Conservation (phyloP, 2,888 invertebrate species). For the Eupithecia tripunctaria region DNA sequence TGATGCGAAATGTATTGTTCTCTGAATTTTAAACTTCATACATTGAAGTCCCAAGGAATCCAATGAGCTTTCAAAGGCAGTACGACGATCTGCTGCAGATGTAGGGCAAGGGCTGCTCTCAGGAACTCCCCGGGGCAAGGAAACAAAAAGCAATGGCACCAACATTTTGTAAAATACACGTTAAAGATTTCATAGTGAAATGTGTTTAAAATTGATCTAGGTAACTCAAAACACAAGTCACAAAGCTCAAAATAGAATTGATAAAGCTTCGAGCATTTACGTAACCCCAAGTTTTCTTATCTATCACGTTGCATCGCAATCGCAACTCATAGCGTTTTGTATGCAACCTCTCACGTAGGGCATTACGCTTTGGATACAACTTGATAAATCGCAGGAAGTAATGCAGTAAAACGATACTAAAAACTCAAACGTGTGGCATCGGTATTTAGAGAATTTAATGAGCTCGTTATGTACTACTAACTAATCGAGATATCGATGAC, state of each 20-base stretch:
- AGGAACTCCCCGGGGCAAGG: too few species aligned
- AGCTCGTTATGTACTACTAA: background rate
- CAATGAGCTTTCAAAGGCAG: too few species aligned
- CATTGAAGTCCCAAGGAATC: too few species aligned
- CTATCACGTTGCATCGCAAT: constrained; percentile 12
- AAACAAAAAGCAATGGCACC: too few species aligned
- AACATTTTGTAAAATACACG: too few species aligned
- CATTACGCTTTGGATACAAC: constrained; percentile 31
- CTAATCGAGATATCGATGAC: background rate
- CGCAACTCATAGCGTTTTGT: constrained; percentile 2
- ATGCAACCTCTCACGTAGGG: background rate
- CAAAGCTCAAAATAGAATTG: background rate
- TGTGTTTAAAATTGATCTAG: too few species aligned
- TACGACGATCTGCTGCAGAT: too few species aligned
- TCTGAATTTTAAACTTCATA: too few species aligned
- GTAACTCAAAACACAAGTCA: background rate
- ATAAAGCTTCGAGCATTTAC: background rate
- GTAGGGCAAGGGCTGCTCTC: too few species aligned
- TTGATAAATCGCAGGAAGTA: constrained; percentile 49
- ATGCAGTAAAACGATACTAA: constrained; percentile 18
- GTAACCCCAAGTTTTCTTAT: background rate
- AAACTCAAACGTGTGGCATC: background rate
- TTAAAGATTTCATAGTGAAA: too few species aligned
- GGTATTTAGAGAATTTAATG: constrained; percentile 1
- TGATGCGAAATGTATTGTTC: too few species aligned